Evolutionary conservation across 2,797 vertebrate species (phyloP), one percentile per base, ranked within the genome.

Genomic region (Fundulus diaphanus): DNA sequence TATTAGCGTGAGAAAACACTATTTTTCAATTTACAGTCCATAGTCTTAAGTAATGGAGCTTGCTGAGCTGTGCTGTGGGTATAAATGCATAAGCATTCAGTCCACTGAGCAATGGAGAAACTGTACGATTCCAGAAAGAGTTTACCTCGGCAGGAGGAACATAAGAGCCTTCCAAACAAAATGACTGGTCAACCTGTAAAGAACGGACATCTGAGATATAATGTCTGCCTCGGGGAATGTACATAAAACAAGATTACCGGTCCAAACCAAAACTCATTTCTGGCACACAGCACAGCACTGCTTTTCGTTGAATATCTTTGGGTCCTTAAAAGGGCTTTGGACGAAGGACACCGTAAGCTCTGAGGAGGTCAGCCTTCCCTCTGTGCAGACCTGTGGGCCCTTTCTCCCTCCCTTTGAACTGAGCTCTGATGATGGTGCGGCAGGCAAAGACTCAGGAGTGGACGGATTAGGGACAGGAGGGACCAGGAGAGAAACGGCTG

Each of bases 1-100:
- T 90, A 93, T 95, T 92, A 95, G 87, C 83, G 81, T 93, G 92
- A 93, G 93, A 93, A 95, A 95, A 94, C 90, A 91, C 90, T 67
- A 92, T 94, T 93, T 92, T 93, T 94, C 92, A 94, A 94, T 90
- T 88, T 91, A 88, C 69, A 72, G 69, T 72, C 72, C 76, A 89
- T 87, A 80, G 74, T 77, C 78, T 89, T 83, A 85, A 90, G 78
- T 82, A 90, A 89, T 84, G 88, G 73, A 88, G 70, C 72, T 74
- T 73, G 74, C 56, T 66, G 81, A 61, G 82, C n/a, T 66, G 81
- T 65, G 82, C 77, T 74, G 16, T 51, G 63, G 74, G 54, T 67
- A 84, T 69, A 73, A 83, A 84, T 79, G 78, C 52, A 78, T 85
- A 89, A 80, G 68, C 29, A 80, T 40, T 73, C 65, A 49, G 27